These are phyloP conservation scores for Tachysurus vachellii DNA, from an alignment of 2,113 vertebrate genomes.

Conservation along the genomic window DNA sequence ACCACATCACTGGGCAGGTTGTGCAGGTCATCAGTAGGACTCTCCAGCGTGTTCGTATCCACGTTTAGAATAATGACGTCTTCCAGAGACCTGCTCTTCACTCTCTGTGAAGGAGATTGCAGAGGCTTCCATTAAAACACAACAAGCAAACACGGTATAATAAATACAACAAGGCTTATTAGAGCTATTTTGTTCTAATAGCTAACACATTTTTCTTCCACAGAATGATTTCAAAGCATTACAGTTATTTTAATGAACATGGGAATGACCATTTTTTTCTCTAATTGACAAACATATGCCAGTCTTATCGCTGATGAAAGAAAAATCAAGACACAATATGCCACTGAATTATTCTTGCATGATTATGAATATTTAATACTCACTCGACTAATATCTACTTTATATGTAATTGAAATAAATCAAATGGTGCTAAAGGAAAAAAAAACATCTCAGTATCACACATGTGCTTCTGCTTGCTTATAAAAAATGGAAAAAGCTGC, in stretches of 20 bases:
- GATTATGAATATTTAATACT: conserved; percentile 13
- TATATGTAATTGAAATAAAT: conserved; percentile 4
- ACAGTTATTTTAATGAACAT: neutral
- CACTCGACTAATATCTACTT: neutral
- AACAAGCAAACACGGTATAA: neutral
- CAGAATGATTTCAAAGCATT: neutral
- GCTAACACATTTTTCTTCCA: neutral
- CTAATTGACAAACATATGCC: neutral
- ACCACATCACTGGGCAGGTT: conserved; percentile 94
- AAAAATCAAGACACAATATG: conserved; percentile 23
- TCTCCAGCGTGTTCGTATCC: conserved; percentile 95
- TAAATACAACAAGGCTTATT: no score
- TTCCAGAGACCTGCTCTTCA: conserved; percentile 87
- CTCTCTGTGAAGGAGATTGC: conserved; percentile 73
- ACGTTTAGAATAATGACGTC: conserved; percentile 95
- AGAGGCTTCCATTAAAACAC: neutral
- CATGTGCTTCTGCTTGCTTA: neutral
- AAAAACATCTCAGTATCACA: neutral
- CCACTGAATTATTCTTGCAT: neutral
- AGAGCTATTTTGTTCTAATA: neutral
- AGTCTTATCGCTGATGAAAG: neutral
- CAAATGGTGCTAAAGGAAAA: neutral
- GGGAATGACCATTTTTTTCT: neutral
- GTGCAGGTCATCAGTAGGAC: conserved; percentile 89
- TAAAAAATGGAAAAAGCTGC: neutral